Conservation (phyloP, 2,797 vertebrate species). For the Sebastiscus tertius region DNA sequence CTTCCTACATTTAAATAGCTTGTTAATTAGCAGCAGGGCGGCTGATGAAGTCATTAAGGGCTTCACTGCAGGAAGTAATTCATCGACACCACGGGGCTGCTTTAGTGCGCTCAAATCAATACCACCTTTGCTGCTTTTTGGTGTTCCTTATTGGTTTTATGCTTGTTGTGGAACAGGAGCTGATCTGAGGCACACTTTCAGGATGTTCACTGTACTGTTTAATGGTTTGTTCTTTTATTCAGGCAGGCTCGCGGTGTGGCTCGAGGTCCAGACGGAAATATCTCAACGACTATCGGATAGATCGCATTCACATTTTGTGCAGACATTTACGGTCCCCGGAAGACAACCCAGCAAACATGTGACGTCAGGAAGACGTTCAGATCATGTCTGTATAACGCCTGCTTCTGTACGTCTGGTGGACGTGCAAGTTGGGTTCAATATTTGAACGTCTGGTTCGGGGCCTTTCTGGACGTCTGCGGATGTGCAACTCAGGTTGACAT, state of each 20-base stretch:
- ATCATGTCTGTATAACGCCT: too few relatives aligned
- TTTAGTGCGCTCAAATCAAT: slow-evolving; percentile 50
- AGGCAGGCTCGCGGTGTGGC: not conserved
- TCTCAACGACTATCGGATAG: not conserved
- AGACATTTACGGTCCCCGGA: not conserved
- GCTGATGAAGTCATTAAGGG: slow-evolving; percentile 53
- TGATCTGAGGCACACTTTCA: not conserved
- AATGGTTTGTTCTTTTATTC: not conserved
- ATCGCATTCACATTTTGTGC: too few relatives aligned
- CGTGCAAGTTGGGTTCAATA: too few relatives aligned
- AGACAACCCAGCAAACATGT: too few relatives aligned
- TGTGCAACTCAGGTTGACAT: too few relatives aligned
- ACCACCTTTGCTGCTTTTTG: not conserved
- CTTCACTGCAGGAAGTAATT: slow-evolving; percentile 51
- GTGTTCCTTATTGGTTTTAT: slow-evolving; percentile 16
- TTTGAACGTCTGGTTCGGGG: too few relatives aligned
- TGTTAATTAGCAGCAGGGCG: slow-evolving; percentile 59
- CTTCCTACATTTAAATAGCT: slow-evolving; percentile 34
- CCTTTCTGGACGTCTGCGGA: too few relatives aligned
- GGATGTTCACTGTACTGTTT: not conserved
- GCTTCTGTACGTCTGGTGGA: too few relatives aligned
- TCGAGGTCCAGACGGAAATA: not conserved
- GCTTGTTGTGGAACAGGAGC: not conserved
- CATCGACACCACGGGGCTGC: slow-evolving; percentile 39
- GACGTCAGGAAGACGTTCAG: too few relatives aligned